These are phyloP conservation scores for Sepioteuthis lessoniana DNA, from an alignment of 2,888 invertebrate genomes.

Conservation along the genomic window DNA sequence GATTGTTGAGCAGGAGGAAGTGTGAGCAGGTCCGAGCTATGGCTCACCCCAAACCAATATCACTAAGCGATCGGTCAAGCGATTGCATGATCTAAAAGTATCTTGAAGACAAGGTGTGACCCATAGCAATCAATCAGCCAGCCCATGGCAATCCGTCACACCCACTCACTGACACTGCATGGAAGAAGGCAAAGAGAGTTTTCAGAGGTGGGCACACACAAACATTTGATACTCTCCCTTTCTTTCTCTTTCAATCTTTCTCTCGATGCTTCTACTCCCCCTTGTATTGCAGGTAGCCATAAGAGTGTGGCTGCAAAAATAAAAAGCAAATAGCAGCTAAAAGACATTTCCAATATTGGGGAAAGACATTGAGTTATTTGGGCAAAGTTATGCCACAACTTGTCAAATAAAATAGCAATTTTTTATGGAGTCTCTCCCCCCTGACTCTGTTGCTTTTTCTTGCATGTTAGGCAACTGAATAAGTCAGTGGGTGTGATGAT, in stretches of 20 bases:
- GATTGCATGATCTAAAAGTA: slow-evolving; percentile 23
- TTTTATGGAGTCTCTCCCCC: too few species aligned
- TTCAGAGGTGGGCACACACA: not conserved
- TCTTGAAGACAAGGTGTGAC: slow-evolving; percentile 23
- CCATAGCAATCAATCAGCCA: slow-evolving; percentile 33
- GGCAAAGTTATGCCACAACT: too few species aligned
- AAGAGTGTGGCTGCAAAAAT: too few species aligned
- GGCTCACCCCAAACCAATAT: slow-evolving; percentile 33
- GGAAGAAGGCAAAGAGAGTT: not conserved
- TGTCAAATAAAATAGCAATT: too few species aligned
- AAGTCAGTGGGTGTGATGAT: too few species aligned
- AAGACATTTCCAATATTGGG: too few species aligned
- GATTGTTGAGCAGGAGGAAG: not conserved
- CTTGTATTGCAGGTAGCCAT: too few species aligned
- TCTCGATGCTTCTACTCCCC: not conserved
- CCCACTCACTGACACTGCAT: not conserved
- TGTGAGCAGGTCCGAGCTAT: not conserved
- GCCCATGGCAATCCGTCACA: not conserved
- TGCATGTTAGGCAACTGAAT: too few species aligned
- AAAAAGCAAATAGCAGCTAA: too few species aligned
- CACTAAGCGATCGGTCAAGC: slow-evolving; percentile 33
- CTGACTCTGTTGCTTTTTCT: too few species aligned
- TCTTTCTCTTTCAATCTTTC: not conserved
- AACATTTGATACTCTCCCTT: not conserved
- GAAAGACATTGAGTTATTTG: too few species aligned